Evolutionary conservation across 2,797 vertebrate species (phyloP).

Genomic region (Leuciscus waleckii): DNA sequence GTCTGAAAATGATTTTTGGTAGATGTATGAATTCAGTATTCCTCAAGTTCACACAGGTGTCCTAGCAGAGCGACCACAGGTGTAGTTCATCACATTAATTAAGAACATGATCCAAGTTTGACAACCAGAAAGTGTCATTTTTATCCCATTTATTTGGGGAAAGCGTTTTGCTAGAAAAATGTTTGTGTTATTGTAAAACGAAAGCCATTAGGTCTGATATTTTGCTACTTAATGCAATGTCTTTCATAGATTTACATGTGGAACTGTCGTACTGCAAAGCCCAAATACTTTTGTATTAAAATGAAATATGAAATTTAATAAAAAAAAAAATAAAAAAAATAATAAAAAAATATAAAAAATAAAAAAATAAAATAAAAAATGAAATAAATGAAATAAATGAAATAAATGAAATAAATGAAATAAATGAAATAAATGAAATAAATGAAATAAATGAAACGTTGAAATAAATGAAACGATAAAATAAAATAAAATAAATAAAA

Average conservation of each 20-base stretch:
- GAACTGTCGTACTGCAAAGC: not conserved
- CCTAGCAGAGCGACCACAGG: not conserved
- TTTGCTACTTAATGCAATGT: not conserved
- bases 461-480: too few relatives aligned
- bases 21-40: not conserved
- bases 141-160: not conserved
- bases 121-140: not conserved
- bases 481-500: not conserved
- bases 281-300: not conserved
- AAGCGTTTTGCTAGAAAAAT: not conserved
- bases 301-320: too few relatives aligned
- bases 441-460: too few relatives aligned
- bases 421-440: not conserved
- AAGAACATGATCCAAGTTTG: not conserved
- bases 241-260: not conserved
- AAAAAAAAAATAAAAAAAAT: too few relatives aligned
- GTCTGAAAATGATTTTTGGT: not conserved
- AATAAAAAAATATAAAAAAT: too few relatives aligned
- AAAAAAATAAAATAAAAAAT: not conserved
- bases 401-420: too few relatives aligned
- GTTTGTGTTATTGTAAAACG: not conserved
- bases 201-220: not conserved
- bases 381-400: too few relatives aligned
- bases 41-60: constrained; percentile 4
- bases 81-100: constrained; percentile 2